These are phyloP conservation scores for Syrmaticus mikado DNA, from an alignment of 2,113 vertebrate genomes.

Conservation along the genomic window DNA sequence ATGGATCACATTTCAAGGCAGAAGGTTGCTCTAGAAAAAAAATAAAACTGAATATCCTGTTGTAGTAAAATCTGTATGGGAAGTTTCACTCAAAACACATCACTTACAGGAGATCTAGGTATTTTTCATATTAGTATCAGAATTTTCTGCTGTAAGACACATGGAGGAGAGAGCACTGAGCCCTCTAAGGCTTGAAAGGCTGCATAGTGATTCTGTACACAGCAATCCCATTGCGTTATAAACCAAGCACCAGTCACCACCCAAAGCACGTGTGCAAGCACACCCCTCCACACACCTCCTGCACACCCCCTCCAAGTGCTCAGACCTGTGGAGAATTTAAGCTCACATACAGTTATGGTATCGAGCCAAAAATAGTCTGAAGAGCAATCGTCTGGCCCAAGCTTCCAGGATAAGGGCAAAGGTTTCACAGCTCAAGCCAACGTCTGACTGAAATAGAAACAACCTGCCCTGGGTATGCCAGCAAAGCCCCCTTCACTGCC, in stretches of 20 bases:
- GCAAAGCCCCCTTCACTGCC: not conserved
- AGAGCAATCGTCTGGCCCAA: not conserved
- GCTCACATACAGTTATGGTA: not conserved
- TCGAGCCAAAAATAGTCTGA: not conserved
- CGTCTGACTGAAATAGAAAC: not conserved
- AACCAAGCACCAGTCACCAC: not conserved
- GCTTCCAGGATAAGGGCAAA: not conserved
- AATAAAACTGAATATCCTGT: too few relatives aligned
- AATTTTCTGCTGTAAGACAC: too few relatives aligned
- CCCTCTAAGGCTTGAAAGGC: too few relatives aligned
- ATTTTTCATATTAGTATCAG: too few relatives aligned
- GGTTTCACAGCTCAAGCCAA: not conserved
- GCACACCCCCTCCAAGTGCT: not conserved
- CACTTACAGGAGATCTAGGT: too few relatives aligned
- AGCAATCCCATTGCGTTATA: rapidly evolving
- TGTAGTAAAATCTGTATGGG: too few relatives aligned
- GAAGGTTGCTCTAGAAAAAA: too few relatives aligned
- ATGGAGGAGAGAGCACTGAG: too few relatives aligned
- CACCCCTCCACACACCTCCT: not conserved
- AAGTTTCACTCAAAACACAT: too few relatives aligned
- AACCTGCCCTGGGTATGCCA: not conserved
- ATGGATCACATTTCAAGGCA: too few relatives aligned
- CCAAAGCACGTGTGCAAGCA: rapidly evolving
- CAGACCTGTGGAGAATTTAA: rapidly evolving
- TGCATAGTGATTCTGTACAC: not conserved